Evolutionary conservation across 2,797 vertebrate genomes (phyloP), one percentile per base, ranked within the genome.

Genomic region (Eurystomus glaucurus): DNA sequence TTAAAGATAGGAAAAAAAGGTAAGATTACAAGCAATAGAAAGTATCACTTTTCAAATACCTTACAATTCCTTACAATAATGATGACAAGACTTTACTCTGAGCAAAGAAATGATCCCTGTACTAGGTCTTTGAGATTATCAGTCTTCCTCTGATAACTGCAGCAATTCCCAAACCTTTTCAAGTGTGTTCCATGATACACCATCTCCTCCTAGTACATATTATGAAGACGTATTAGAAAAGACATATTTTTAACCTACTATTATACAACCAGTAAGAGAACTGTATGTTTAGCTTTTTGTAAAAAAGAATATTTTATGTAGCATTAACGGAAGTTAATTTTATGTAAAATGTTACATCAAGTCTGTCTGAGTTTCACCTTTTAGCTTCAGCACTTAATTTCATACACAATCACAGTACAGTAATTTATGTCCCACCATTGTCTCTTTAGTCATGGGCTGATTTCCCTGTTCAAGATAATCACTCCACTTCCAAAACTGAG

Each of bases 201-300:
- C 3, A n/a, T 54, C 57, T 92, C 12, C 51, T 74, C 33, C 33
- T 14, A 25, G 13, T 41, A 52, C 3, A 13, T 45, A 21, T n/a
- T 57, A n/a, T 48, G 33, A 69, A 39, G 41, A 16, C 41, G 16
- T 5, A 65, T 23, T 64, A 23, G 10, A 85, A 26, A 52, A 80
- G 39, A 50, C 0, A 0, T 17, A 4, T 1, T 6, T 1, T 78
- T 84, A 29, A 37, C 16, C 10, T 68, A 10, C 16, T 64, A 15
- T 31, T 84, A 17, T 48, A 35, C 13, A 48, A 55, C 23, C 19
- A 8, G 12, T 35, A 19, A 66, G 37, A 62, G 4, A 72, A 39
- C 4, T 55, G 2, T 18, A 25, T 6, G 2, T 33, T 54, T 71
- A 64, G 9, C 7, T 62, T 85, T 77, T 33, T 14, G 0, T 43